Conservation (phyloP, 2,888 invertebrate species). For the Cephus pygmeus region DNA sequence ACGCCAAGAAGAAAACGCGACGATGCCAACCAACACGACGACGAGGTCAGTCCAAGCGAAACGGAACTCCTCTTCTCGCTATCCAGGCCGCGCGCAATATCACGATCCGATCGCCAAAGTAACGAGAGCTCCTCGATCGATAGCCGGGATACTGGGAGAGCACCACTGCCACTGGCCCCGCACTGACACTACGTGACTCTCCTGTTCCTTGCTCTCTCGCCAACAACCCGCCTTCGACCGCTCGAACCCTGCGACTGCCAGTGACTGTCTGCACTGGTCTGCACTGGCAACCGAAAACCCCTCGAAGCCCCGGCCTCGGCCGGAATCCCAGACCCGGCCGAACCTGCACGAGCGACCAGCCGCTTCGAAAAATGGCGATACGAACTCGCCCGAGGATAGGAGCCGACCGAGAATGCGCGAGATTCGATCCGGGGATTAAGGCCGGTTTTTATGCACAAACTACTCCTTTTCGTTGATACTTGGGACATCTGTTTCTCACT, state of each 20-base stretch:
- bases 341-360: conserved; percentile 33
- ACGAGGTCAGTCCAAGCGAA: background rate
- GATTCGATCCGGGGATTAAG: background rate
- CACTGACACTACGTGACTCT: conserved; percentile 7
- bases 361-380: conserved; percentile 27
- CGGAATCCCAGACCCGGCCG: conserved; percentile 48
- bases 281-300: conserved; percentile 36
- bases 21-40: background rate
- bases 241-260: conserved; percentile 43
- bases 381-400: background rate
- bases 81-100: background rate
- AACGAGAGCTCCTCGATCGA: conserved; percentile 2
- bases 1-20: background rate
- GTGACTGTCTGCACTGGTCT: conserved; percentile 26
- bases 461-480: too few relatives aligned
- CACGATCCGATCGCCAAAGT: background rate
- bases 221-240: conserved; percentile 37
- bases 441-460: too few relatives aligned
- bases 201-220: conserved; percentile 23
- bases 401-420: conserved; percentile 6
- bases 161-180: conserved; percentile 1
- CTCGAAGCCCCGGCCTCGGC: conserved; percentile 45
- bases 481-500: too few relatives aligned
- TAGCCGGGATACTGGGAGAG: background rate
- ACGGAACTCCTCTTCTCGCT: too few relatives aligned